Conservation (phyloP, 2,888 invertebrate species). For the Syrphus vitripennis region DNA sequence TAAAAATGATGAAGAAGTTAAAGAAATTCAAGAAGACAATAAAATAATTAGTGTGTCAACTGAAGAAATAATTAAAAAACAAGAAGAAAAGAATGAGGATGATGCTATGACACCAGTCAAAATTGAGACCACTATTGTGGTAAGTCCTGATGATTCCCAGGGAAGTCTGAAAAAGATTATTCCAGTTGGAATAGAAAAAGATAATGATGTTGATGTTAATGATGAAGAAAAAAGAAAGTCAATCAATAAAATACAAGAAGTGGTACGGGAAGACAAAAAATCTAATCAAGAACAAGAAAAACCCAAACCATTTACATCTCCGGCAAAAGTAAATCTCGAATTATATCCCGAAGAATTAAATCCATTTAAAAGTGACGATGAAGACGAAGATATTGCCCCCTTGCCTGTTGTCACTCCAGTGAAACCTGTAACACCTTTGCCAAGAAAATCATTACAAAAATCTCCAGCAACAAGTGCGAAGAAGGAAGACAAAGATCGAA, state of each 20-base stretch:
- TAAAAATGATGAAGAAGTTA: constrained; percentile 53
- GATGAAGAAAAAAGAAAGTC: constrained; percentile 26
- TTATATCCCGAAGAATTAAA: constrained; percentile 90
- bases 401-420: constrained; percentile 34
- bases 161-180: constrained; percentile 18
- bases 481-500: constrained; percentile 71
- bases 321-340: constrained; percentile 61
- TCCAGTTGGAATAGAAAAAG: constrained; percentile 61
- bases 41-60: constrained; percentile 31
- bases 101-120: background rate
- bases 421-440: constrained; percentile 53
- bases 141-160: background rate
- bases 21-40: constrained; percentile 23
- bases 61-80: constrained; percentile 19
- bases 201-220: constrained; percentile 13
- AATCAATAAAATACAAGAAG: constrained; percentile 20
- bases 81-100: constrained; percentile 13
- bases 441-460: constrained; percentile 46
- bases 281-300: background rate
- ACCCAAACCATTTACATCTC: constrained; percentile 45
- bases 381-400: constrained; percentile 80
- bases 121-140: background rate
- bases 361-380: constrained; percentile 90
- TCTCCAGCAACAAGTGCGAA: constrained; percentile 26
- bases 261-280: constrained; percentile 13